A percentile compares a stretch with the other conserved stretches of the same genome.
phyloP scores from a whole-genome alignment of 2,113 vertebrate species.

The Mandrillus leucophaeus region DNA sequence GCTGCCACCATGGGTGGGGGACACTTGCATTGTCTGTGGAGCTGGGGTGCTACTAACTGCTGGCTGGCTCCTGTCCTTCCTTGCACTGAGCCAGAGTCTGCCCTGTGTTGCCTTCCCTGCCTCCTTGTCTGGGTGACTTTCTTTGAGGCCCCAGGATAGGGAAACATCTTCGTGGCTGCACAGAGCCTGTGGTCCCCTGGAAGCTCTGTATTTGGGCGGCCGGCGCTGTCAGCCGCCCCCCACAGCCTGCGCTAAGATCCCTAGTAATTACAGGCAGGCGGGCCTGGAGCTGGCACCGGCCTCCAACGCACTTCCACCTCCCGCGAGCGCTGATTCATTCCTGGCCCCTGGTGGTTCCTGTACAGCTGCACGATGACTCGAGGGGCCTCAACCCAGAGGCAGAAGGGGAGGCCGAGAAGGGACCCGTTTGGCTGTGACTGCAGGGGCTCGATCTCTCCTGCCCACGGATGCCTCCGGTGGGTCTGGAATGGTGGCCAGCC shows the following conservation, averaged over 20 bases:
- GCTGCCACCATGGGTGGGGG: not conserved
- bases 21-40: not conserved
- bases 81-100: not conserved
- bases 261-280: slow-evolving; percentile 79
- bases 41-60: no score
- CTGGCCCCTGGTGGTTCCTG: not conserved
- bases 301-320: slow-evolving; percentile 68
- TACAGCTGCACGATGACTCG: slow-evolving; percentile 8
- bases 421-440: not conserved
- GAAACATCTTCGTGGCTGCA: slow-evolving; percentile 49
- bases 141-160: not conserved
- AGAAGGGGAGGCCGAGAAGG: not conserved
- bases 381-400: not conserved
- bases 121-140: not conserved
- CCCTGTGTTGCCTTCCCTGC: not conserved
- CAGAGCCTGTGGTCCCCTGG: slow-evolving; percentile 45
- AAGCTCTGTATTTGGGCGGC: slow-evolving; percentile 69
- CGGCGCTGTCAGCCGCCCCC: slow-evolving; percentile 78
- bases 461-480: not conserved
- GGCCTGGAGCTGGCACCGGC: slow-evolving; percentile 77
- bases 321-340: slow-evolving; percentile 71
- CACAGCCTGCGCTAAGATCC: slow-evolving; percentile 64
- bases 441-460: not conserved
- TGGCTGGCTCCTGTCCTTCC: not conserved
- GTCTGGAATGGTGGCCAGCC: not conserved